Evolutionary conservation across 2,888 invertebrate species (phyloP), one percentile per base, ranked within the genome.

Genomic region (Leptinotarsa tumamoca): DNA sequence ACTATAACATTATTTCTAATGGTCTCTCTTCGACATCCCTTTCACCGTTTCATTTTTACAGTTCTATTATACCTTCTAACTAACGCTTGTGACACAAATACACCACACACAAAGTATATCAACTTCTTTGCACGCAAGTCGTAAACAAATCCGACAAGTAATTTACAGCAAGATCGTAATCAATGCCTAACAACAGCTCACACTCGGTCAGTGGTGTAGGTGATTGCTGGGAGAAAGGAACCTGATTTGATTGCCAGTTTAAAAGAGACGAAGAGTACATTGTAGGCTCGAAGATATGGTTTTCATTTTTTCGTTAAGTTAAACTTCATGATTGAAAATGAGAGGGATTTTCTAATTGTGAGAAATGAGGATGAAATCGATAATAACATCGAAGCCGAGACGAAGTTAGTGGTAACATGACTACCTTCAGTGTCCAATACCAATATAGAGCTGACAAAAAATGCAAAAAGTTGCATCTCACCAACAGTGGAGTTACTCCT

Each of bases 121-220:
- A 74, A 79, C 77, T 78, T 73, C 78, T 80, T 73, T 68, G 75
- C 80, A 80, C 80, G 80, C 79, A 72, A 79, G 66, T 79, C 80
- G 79, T 80, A 79, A 80, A 79, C 80, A 80, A 80, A 80, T 79
- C 79, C 76, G 73, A 75, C 78, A 77, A 77, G 77, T 78, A 78
- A 79, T 78, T 79, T 79, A 78, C 80, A 74, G 78, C 15, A 70
- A 76, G 79, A 79, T 79, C 72, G 61, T 77, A 78, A 80, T 80
- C 80, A 79, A 75, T 63, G 71, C 68, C 69, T 73, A 78, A 80
- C 74, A 79, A 78, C 71, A 77, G 73, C 70, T 23, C 13, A 43
- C 49, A 58, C 49, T 18, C 21, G 58, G 23, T 58, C 70, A 70
- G 58, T 70, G 50, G 50, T 33, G 70, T 70, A 49, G 23, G 58